Evolutionary conservation across 2,113 vertebrate species (phyloP).

Genomic region (Amazona guildingii): DNA sequence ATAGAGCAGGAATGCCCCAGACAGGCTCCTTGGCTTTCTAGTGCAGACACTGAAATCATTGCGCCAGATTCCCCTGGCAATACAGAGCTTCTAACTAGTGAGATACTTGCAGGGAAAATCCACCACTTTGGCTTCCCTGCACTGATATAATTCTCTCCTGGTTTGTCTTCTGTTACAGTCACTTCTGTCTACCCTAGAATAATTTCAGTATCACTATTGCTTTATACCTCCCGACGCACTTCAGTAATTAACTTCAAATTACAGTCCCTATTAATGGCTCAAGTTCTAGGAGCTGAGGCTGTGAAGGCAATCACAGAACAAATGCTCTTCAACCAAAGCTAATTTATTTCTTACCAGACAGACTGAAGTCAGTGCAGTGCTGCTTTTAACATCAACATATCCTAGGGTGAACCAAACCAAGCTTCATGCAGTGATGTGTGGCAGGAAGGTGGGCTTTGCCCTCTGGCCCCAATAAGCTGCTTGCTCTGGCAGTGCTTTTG

Average conservation of each 20-base stretch:
- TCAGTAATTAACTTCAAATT: background rate
- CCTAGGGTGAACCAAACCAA: constrained; percentile 57
- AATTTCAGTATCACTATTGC: background rate
- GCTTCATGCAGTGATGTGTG: constrained; percentile 44
- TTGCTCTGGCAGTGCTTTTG: constrained; percentile 41
- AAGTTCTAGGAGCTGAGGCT: accelerated
- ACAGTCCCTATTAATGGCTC: accelerated
- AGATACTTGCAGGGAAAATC: background rate
- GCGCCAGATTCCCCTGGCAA: background rate
- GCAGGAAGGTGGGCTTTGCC: constrained; percentile 32
- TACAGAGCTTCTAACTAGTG: background rate
- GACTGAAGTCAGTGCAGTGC: constrained; percentile 62
- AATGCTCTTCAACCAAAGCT: constrained; percentile 64
- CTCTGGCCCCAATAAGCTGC: constrained; percentile 50
- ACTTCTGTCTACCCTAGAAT: background rate
- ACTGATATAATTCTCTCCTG: background rate
- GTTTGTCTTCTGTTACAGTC: background rate
- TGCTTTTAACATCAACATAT: constrained; percentile 66
- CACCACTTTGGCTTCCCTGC: background rate
- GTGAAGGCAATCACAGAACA: background rate
- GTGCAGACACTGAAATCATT: background rate
- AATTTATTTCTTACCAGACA: constrained; percentile 74
- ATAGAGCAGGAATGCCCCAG: background rate
- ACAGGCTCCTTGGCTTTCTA: background rate
- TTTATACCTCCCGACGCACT: background rate